A percentile compares a stretch with the other conserved stretches of the same genome.
Evolutionary conservation across 2,797 vertebrate species (phyloP).

Genomic region (Tiaroga cobitis): DNA sequence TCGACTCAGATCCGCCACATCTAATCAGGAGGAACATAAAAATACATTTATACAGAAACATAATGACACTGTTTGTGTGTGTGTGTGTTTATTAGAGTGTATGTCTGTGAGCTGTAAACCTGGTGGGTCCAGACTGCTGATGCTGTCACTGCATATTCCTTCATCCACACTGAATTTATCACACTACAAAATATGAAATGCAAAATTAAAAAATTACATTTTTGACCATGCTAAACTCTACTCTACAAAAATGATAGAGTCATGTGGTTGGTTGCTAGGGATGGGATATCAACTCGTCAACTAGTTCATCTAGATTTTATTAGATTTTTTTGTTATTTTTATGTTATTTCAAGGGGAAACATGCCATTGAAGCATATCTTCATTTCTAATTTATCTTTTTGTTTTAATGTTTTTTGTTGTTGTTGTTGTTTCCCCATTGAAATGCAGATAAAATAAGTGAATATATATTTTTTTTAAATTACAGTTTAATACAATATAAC

Average conservation of each 20-base stretch:
- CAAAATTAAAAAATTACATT: not conserved
- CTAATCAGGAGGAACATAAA: constrained; percentile 53
- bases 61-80: constrained; percentile 41
- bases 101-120: constrained; percentile 76
- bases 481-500: not conserved
- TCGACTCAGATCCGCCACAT: constrained; percentile 67
- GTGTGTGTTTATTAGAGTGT: not conserved
- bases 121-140: constrained; percentile 83
- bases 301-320: not conserved
- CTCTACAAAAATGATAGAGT: not conserved
- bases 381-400: not conserved
- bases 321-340: not conserved
- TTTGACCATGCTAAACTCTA: not conserved
- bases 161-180: constrained; percentile 81
- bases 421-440: not conserved
- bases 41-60: not conserved
- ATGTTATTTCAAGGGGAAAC: not conserved
- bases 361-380: not conserved
- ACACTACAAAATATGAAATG: constrained; percentile 18
- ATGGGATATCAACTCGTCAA: no score
- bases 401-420: not conserved
- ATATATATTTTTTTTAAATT: not conserved
- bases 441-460: not conserved
- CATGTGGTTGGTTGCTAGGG: not conserved
- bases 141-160: constrained; percentile 86